Evolutionary conservation across 2,888 invertebrate genomes (phyloP), one percentile per base, ranked within the genome.

Genomic region (Drosophila histrio): DNA sequence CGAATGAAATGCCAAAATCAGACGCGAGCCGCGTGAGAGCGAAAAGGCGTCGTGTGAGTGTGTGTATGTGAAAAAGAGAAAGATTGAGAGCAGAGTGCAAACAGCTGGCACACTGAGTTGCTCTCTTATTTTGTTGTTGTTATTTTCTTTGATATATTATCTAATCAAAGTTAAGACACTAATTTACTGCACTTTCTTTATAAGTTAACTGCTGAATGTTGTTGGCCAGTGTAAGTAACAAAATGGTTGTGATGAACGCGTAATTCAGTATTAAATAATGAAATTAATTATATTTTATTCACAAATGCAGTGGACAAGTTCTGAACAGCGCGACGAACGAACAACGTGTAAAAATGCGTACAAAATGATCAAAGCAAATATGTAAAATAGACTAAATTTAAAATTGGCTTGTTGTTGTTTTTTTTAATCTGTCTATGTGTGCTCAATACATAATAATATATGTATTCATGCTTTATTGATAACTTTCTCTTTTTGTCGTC

Each of bases 21-120:
- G 11, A 15, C 47, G 32, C 34, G 9, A 13, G 38, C 26, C 26
- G 53, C 57, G 32, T n/a, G 54, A 66, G 64, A 56, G 60, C 49
- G 56, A 39, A 54, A 32, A 19, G 17, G 38, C 34, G 58, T 30
- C 5, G 28, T 41, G 36, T 22, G 32, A 38, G 22, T 57, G 22
- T 41, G 26, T 41, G 49, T 41, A 32, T 38, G 49, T 41, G 56
- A 28, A 17, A 11, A 11, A 46, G 19, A 6, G 53, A 46, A 46
- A 61, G 15, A 22, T 11, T 39, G 47, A 49, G 57, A 65, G 57
- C 19, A 32, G 11, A 56, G 34, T 24, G 24, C 61, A 67, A 87
- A 76, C 82, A 82, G 88, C 82, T 82, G 82, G 62, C 69, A 47
- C 62, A 68, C 85, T 72, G 22, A 8, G 75, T 41, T 69, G 24